A percentile compares a stretch with the other conserved stretches of the same genome.
Conservation (phyloP, 2,888 invertebrate species). For the Drosophila heteroneura region DNA sequence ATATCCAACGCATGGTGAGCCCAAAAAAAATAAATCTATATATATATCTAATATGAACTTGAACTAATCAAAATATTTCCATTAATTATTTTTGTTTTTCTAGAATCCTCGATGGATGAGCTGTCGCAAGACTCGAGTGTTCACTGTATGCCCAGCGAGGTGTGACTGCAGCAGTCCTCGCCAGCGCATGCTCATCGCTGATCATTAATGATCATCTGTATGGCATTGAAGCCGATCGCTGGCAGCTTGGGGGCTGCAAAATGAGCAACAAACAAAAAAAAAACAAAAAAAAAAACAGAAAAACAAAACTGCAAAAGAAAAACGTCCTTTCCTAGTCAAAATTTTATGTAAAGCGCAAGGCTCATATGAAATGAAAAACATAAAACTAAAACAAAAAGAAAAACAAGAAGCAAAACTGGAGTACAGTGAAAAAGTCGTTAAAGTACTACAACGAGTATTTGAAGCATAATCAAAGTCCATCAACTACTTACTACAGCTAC, state of each 20-base stretch:
- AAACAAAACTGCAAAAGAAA: slow-evolving; percentile 20
- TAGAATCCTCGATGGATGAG: slow-evolving; percentile 94
- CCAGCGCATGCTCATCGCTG: slow-evolving; percentile 73
- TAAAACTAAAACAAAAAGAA: slow-evolving; percentile 3
- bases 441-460: slow-evolving; percentile 11
- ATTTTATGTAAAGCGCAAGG: slow-evolving; percentile 70
- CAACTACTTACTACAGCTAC: slow-evolving; percentile 17
- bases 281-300: neutral
- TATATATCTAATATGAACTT: neutral
- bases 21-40: too few species aligned
- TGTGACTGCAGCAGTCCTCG: slow-evolving; percentile 85
- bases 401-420: slow-evolving; percentile 5
- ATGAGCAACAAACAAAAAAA: slow-evolving; percentile 10
- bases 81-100: slow-evolving; percentile 76
- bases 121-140: slow-evolving; percentile 94
- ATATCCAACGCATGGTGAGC: slow-evolving; percentile 88
- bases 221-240: slow-evolving; percentile 9
- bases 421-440: slow-evolving; percentile 14
- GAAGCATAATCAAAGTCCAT: slow-evolving; percentile 23
- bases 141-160: slow-evolving; percentile 94
- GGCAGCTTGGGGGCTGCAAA: slow-evolving; percentile 19
- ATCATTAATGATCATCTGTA: slow-evolving; percentile 15
- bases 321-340: slow-evolving; percentile 85
- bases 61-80: neutral
- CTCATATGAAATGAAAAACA: slow-evolving; percentile 51